A percentile compares a stretch with the other conserved stretches of the same genome.
These are phyloP conservation scores for Plebejus argus DNA, from an alignment of 2,888 invertebrate genomes.

Conservation along the genomic window DNA sequence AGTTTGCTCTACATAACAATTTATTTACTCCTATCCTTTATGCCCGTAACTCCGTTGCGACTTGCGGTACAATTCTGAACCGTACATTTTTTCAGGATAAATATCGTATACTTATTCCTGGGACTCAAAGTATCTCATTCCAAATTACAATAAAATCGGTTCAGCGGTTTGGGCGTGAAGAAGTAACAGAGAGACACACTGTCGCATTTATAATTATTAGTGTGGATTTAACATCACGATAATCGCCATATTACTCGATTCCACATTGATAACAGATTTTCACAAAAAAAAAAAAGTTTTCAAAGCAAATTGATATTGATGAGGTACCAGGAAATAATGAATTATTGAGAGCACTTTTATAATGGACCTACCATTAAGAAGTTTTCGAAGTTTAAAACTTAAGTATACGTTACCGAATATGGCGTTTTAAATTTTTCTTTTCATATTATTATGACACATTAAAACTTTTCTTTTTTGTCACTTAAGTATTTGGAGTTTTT, in stretches of 20 bases:
- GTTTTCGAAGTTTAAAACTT: background rate
- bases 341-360: conserved; percentile 42
- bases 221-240: too few relatives aligned
- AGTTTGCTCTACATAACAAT: too few relatives aligned
- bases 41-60: too few relatives aligned
- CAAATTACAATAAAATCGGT: too few relatives aligned
- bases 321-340: conserved; percentile 47
- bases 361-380: background rate
- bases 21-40: background rate
- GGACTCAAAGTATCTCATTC: too few relatives aligned
- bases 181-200: background rate
- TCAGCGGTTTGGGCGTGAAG: background rate
- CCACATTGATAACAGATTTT: background rate
- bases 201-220: background rate
- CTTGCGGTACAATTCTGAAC: too few relatives aligned
- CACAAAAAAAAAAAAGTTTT: background rate
- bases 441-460: conserved; percentile 1
- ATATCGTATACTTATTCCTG: too few relatives aligned
- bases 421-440: background rate
- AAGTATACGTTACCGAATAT: conserved; percentile 1
- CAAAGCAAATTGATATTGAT: conserved; percentile 55
- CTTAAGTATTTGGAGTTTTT: background rate
- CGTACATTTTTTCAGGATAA: too few relatives aligned
- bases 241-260: too few relatives aligned
- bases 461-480: background rate